A percentile compares a stretch with the other conserved stretches of the same genome.
These are phyloP conservation scores for Falcaria lacertinaria DNA, from an alignment of 2,888 invertebrate species.

Conservation along the genomic window DNA sequence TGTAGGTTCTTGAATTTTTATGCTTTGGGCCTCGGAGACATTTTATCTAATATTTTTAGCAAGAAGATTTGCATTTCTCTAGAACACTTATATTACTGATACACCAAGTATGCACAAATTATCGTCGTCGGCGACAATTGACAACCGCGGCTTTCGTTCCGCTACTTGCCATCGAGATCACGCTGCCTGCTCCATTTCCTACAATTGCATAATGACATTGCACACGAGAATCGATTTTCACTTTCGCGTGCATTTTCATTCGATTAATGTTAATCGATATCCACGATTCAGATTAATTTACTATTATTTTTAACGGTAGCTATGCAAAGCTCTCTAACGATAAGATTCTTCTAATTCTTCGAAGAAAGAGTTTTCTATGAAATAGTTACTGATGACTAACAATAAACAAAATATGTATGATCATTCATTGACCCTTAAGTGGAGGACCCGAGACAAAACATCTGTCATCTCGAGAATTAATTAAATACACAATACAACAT, in stretches of 20 bases:
- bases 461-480: constrained; percentile 30
- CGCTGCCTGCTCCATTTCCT: constrained; percentile 56
- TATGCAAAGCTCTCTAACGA: no score
- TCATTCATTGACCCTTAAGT: constrained; percentile 15
- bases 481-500: constrained; percentile 28
- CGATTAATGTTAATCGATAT: background rate
- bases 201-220: constrained; percentile 58
- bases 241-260: constrained; percentile 49
- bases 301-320: background rate
- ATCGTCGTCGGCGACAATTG: constrained; percentile 27
- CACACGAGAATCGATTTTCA: constrained; percentile 61
- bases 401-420: background rate
- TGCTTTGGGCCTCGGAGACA: background rate
- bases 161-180: constrained; percentile 49
- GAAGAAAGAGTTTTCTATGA: no score
- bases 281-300: background rate
- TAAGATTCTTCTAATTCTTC: background rate
- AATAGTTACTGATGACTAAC: background rate
- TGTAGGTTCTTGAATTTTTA: constrained; percentile 12
- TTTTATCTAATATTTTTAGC: background rate
- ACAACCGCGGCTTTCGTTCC: constrained; percentile 52
- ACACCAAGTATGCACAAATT: background rate
- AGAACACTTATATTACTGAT: background rate
- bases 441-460: constrained; percentile 12
- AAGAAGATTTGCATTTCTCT: background rate